Conservation (phyloP, 2,888 invertebrate genomes). For the Oegoconia quadripuncta region DNA sequence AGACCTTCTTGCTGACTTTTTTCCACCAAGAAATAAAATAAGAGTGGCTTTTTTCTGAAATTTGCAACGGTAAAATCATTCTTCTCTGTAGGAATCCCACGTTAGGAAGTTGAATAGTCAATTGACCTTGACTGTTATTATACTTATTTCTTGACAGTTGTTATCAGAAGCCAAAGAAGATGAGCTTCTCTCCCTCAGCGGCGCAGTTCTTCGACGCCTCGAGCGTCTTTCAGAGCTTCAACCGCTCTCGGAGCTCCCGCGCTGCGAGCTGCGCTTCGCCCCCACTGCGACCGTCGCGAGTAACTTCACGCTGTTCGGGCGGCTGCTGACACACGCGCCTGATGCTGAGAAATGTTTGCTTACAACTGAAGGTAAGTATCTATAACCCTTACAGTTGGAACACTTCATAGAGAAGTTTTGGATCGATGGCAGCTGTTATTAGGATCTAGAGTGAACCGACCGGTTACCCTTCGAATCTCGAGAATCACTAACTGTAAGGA, state of each 20-base stretch:
- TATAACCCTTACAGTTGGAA: not conserved
- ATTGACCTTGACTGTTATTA: too few species aligned
- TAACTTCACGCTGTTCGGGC: constrained; percentile 53
- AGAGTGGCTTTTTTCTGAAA: too few species aligned
- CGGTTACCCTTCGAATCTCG: not conserved
- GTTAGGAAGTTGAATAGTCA: not conserved
- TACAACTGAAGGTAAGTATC: constrained; percentile 71
- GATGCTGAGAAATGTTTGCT: constrained; percentile 80
- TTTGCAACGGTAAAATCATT: too few species aligned
- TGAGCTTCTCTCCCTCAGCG: constrained; percentile 84
- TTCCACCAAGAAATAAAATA: constrained; percentile 28
- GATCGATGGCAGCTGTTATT: not conserved
- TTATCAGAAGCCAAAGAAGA: constrained; percentile 83
- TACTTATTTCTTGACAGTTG: constrained; percentile 47
- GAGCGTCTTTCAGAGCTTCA: constrained; percentile 79
- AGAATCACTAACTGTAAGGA: not conserved
- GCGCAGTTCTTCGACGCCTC: constrained; percentile 82
- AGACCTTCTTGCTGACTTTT: not conserved
- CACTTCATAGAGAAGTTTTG: too few species aligned
- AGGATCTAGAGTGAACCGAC: not conserved
- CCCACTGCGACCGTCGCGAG: constrained; percentile 46
- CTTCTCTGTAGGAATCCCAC: too few species aligned
- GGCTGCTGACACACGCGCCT: constrained; percentile 80
- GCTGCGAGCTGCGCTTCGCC: constrained; percentile 55
- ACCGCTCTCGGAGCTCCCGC: constrained; percentile 46